Conservation (phyloP, 2,888 invertebrate genomes). For the Eupithecia tripunctaria region DNA sequence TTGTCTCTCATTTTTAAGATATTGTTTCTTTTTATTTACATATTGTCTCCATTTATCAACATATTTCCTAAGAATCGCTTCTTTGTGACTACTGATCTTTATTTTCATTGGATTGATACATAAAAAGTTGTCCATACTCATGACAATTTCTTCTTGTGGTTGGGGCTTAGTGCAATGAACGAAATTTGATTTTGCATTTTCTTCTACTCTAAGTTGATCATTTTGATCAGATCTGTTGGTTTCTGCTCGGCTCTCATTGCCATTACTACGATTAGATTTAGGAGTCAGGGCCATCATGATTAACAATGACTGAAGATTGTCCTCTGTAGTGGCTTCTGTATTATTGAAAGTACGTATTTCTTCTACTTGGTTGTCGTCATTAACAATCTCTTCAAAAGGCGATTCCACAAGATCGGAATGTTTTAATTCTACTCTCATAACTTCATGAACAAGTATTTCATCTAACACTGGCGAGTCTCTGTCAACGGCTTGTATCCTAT, state of each 20-base stretch:
- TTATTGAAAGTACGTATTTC: conserved; percentile 29
- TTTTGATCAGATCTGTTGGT: conserved; percentile 36
- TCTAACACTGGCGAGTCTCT: conserved; percentile 43
- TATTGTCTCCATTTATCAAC: conserved; percentile 68
- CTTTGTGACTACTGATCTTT: conserved; percentile 55
- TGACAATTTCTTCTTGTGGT: conserved; percentile 37
- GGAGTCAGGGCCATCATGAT: conserved; percentile 71
- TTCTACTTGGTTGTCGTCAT: conserved; percentile 27
- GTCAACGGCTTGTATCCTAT: conserved; percentile 30
- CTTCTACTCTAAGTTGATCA: conserved; percentile 24
- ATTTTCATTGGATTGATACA: conserved; percentile 61
- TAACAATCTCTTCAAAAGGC: conserved; percentile 23
- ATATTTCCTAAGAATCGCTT: conserved; percentile 62
- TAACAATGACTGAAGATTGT: conserved; percentile 68
- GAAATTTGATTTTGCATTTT: conserved; percentile 13
- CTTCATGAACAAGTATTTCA: conserved; percentile 48
- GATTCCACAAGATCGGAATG: conserved; percentile 35
- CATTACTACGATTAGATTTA: conserved; percentile 46
- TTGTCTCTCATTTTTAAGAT: conserved; percentile 61
- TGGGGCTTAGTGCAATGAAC: conserved; percentile 12
- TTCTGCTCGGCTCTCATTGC: conserved; percentile 24
- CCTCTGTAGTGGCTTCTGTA: conserved; percentile 32
- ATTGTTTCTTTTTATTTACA: conserved; percentile 58
- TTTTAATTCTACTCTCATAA: conserved; percentile 53
- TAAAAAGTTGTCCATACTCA: conserved; percentile 52